phyloP scores from a whole-genome alignment of 2,888 invertebrate species.

The Diogma glabrata region DNA sequence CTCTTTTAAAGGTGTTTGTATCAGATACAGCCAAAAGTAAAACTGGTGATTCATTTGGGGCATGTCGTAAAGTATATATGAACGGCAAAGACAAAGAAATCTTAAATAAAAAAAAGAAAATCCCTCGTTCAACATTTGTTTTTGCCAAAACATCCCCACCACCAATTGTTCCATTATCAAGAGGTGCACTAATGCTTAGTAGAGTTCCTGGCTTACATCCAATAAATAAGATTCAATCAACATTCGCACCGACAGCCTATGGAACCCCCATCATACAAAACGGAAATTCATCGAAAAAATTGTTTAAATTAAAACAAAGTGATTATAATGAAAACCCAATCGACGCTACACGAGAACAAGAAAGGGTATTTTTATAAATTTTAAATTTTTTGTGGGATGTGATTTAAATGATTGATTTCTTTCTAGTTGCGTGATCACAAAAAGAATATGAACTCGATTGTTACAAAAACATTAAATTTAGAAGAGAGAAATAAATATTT shows the following conservation, averaged over 20 bases:
- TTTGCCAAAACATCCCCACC: neutral
- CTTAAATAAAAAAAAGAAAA: neutral
- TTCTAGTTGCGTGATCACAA: too few species aligned
- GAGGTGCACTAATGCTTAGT: constrained; percentile 3
- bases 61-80: neutral
- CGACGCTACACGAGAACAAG: too few species aligned
- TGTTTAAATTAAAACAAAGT: too few species aligned
- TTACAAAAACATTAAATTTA: constrained; percentile 43
- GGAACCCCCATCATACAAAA: neutral
- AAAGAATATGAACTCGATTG: constrained; percentile 22
- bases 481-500: constrained; percentile 46
- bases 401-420: too few species aligned
- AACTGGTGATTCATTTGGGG: neutral
- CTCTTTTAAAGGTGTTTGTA: too few species aligned
- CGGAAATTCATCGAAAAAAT: too few species aligned
- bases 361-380: too few species aligned
- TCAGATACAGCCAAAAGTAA: too few species aligned
- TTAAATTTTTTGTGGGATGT: too few species aligned
- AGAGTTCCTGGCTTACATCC: constrained; percentile 5
- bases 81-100: neutral
- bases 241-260: neutral
- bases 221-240: neutral
- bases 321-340: too few species aligned
- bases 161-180: neutral
- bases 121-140: neutral